Base-by-base conservation (phyloP, 1,140 invertebrate species). In the Berghia stephanieae region DNA sequence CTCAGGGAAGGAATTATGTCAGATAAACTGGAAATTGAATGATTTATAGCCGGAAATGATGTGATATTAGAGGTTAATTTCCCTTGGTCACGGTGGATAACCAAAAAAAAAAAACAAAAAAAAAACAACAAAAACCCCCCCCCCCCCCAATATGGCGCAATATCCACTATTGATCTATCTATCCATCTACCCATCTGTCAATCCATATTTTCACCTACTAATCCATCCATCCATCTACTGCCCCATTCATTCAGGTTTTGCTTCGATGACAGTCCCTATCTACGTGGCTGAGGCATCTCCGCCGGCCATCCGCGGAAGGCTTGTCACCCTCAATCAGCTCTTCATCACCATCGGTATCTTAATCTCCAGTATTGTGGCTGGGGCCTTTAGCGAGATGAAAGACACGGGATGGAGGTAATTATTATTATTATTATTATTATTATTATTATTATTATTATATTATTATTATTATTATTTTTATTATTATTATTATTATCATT, bases 331-430 rank as follows among this genome's bases (percentile, higher is more conserved):
- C n/a, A 92, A 93, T 81, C 91, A 90, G 74, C 82, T 92, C 21
- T 92, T 92, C 83, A 91, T 93, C 71, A 92, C 92, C n/a, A 87
- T 90, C 60, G 92, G 92, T 40, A 91, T 92, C 77, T 83, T 92
- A 43, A 77, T 91, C 6, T 91, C 92, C 5, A 89, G 90, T 78
- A 49, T 92, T 34, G 81, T 92, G 16, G 92, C 90, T 77, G 92
- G 92, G 16, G 84, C 86, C 4, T 92, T 93, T 83, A 90, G 90
- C 69, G 82, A 71, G 13, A 63, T 83, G 43, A 79, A 83, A 49
- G 80, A 82, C 27, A 75, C 77, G 24, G 86, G 86, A 1, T 88
- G 86, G 86, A 84, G 86, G 86, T 87, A 44, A 52, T 34, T 67
- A 18, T 13, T 68, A 44, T 31, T 63, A 63, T 10, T 63, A 27